phyloP scores from a whole-genome alignment of 2,113 vertebrate genomes.

The Vidua macroura region DNA sequence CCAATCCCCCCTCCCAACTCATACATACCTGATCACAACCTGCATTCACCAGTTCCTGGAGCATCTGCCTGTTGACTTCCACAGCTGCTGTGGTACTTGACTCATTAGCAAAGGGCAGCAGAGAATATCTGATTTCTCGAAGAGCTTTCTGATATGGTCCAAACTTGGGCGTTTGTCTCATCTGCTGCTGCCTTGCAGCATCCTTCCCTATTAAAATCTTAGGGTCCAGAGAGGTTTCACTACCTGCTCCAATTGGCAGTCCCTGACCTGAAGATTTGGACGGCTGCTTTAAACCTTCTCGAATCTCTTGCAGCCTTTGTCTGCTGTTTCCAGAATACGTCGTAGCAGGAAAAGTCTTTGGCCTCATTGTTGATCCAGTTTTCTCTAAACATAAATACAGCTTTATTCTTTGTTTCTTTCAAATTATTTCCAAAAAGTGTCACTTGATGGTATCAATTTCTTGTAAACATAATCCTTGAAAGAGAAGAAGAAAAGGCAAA shows the following conservation, averaged over 20 bases:
- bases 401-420: slow-evolving; percentile 30
- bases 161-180: slow-evolving; percentile 89
- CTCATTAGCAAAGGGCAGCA: slow-evolving; percentile 95
- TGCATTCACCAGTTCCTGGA: slow-evolving; percentile 94
- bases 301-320: slow-evolving; percentile 95
- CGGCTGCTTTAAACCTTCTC: slow-evolving; percentile 96
- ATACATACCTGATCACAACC: slow-evolving; percentile 92
- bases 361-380: slow-evolving; percentile 89
- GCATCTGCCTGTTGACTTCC: slow-evolving; percentile 96
- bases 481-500: slow-evolving; percentile 8
- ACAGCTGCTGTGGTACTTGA: slow-evolving; percentile 76
- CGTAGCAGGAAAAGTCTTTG: slow-evolving; percentile 97
- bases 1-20: background rate
- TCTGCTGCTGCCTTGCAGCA: slow-evolving; percentile 86
- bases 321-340: slow-evolving; percentile 96
- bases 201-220: slow-evolving; percentile 86
- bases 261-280: slow-evolving; percentile 87
- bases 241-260: slow-evolving; percentile 75
- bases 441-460: slow-evolving; percentile 53
- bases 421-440: background rate
- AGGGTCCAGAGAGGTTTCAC: slow-evolving; percentile 78
- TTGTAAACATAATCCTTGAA: slow-evolving; percentile 72
- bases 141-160: slow-evolving; percentile 96
- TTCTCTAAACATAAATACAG: slow-evolving; percentile 78
- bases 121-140: slow-evolving; percentile 94